These are phyloP conservation scores for Cavia porcellus DNA, from an alignment of 2,113 vertebrate species.

Conservation along the genomic window DNA sequence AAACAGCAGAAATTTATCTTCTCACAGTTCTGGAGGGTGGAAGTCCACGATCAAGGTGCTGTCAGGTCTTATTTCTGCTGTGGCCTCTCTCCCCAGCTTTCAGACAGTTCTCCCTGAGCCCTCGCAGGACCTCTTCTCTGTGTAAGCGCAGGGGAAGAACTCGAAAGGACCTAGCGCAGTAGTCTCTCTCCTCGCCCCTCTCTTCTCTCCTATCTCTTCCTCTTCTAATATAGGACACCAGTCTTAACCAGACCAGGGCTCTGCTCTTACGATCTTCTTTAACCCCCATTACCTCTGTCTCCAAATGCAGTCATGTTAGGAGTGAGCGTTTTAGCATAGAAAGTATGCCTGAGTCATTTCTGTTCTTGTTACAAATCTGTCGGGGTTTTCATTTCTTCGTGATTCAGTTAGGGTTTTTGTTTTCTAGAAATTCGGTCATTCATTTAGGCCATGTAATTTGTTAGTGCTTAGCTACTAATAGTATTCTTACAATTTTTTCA, in stretches of 20 bases:
- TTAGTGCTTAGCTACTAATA: neutral
- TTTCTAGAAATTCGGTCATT: neutral
- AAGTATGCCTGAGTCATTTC: neutral
- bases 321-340: neutral
- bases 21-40: neutral
- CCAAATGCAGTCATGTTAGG: neutral
- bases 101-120: neutral
- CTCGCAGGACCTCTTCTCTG: neutral
- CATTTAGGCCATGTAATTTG: neutral
- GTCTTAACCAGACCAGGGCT: neutral
- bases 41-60: neutral
- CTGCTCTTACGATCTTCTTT: neutral
- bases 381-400: neutral
- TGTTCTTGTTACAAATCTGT: neutral
- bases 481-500: neutral
- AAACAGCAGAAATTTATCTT: neutral
- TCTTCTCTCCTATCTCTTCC: neutral
- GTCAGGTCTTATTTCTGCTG: neutral
- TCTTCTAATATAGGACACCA: neutral
- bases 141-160: neutral
- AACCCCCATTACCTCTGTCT: neutral
- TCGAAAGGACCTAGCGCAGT: neutral
- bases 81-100: neutral
- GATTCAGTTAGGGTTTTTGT: neutral
- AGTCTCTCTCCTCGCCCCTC: neutral